A percentile compares a stretch with the other conserved stretches of the same genome.
Evolutionary conservation across 2,888 invertebrate species (phyloP).

Genomic region (Carabus problematicus): DNA sequence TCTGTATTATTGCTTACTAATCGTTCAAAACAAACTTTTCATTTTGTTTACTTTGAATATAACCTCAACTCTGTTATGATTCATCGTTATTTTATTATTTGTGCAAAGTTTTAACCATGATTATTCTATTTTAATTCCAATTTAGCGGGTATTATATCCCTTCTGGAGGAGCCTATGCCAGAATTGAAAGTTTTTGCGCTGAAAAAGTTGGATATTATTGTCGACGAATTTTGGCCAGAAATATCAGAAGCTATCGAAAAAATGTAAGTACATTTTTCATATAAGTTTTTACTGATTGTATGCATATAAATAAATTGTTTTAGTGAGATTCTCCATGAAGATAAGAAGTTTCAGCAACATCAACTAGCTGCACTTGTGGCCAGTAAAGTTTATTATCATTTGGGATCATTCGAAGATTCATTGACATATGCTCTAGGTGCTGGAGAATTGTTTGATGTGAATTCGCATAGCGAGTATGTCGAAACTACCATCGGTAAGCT

Average conservation of each 20-base stretch:
- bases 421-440: slow-evolving; percentile 97
- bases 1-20: too few species aligned
- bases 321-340: slow-evolving; percentile 94
- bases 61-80: slow-evolving; percentile 9
- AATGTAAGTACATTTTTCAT: slow-evolving; percentile 67
- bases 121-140: slow-evolving; percentile 39
- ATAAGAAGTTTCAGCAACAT: slow-evolving; percentile 85
- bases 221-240: slow-evolving; percentile 98
- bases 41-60: slow-evolving; percentile 6
- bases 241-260: slow-evolving; percentile 97
- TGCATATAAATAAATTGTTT: slow-evolving; percentile 27
- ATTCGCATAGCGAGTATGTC: slow-evolving; percentile 92
- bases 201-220: slow-evolving; percentile 90
- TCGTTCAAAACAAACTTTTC: too few species aligned
- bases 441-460: slow-evolving; percentile 93
- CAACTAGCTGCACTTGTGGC: slow-evolving; percentile 96
- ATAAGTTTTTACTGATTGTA: slow-evolving; percentile 9
- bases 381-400: slow-evolving; percentile 97
- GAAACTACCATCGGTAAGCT: slow-evolving; percentile 85
- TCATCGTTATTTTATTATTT: slow-evolving; percentile 20
- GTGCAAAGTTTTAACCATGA: neutral
- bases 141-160: slow-evolving; percentile 90
- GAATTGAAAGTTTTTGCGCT: slow-evolving; percentile 94
- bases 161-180: slow-evolving; percentile 92
- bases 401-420: slow-evolving; percentile 96